Base-by-base conservation (phyloP, 2,797 vertebrate genomes). In the Rhabdophis nuchalis region DNA sequence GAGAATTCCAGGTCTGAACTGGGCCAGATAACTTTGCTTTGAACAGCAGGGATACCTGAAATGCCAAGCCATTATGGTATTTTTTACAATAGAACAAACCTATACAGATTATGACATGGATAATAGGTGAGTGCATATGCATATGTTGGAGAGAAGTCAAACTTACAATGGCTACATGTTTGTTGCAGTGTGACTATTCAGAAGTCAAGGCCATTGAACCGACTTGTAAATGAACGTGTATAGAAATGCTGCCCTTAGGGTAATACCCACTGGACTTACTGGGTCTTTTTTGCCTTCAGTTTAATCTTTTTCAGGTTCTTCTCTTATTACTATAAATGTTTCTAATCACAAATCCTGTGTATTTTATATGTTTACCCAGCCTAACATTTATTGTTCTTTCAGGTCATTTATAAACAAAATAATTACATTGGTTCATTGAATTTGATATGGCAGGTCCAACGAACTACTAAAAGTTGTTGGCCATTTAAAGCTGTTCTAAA, bases 11-110 rank as follows among this genome's bases (percentile, higher is more conserved):
- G 6, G 25, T 0, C 11, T 52, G 85, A 52, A 12, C 87, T 88
- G 32, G 16, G 50, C 20, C 6, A 0, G 1, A 14, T 13, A 64
- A 89, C 23, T 14, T 52, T 4, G 6, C 41, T 56, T 0, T 0
- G 6, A 18, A 50, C 32, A 0, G 0, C 0, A 41, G 9, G 41
- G 20, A 23, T 41, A 1, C 36, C 72, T 41, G 36, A 77, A 77
- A 23, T 77, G 32, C 36, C 20, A 77, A 77, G 1, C 9, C 18
- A 77, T 9, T 77, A 41, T 0, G 18, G 36, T 36, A 20, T 41
- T 29, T 13, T 20, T 85, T 60, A 5, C 29, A 41, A 46, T 72
- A 58, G 18, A 85, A 25, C 82, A 57, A 41, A 68, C n/a, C 61
- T 27, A 29, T 7, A 46, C 36, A 87, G 36, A 61, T 86, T 87